phyloP scores from a whole-genome alignment of 2,113 vertebrate species.

The Vanacampus margaritifer region DNA sequence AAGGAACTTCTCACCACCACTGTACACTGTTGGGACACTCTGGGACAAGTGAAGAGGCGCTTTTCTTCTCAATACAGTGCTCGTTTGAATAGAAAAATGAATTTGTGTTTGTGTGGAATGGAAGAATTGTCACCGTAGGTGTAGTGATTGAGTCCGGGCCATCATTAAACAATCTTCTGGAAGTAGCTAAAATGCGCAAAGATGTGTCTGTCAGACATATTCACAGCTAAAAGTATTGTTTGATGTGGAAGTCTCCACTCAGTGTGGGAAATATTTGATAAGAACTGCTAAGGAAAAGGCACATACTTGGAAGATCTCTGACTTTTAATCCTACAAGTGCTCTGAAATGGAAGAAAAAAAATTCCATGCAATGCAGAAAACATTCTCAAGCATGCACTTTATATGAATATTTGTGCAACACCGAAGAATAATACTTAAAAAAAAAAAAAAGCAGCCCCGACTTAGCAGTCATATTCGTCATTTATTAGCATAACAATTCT shows the following conservation, averaged over 20 bases:
- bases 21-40: too few relatives aligned
- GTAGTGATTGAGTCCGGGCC: too few relatives aligned
- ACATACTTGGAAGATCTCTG: neutral
- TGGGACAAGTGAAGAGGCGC: too few relatives aligned
- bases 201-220: too few relatives aligned
- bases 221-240: too few relatives aligned
- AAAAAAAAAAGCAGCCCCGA: constrained; percentile 9
- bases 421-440: neutral
- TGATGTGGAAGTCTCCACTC: neutral
- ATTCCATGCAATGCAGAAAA: neutral
- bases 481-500: constrained; percentile 68
- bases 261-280: neutral
- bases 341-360: neutral
- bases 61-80: too few relatives aligned
- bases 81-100: too few relatives aligned
- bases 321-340: neutral
- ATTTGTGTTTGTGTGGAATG: too few relatives aligned
- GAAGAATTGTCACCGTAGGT: too few relatives aligned
- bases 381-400: neutral
- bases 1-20: neutral
- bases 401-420: neutral
- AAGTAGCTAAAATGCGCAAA: too few relatives aligned
- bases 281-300: neutral
- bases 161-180: too few relatives aligned
- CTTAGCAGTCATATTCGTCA: constrained; percentile 57